These are phyloP conservation scores for Actinernus sp. DNA, from an alignment of 92 coral and sea anemone species.

Conservation along the genomic window DNA sequence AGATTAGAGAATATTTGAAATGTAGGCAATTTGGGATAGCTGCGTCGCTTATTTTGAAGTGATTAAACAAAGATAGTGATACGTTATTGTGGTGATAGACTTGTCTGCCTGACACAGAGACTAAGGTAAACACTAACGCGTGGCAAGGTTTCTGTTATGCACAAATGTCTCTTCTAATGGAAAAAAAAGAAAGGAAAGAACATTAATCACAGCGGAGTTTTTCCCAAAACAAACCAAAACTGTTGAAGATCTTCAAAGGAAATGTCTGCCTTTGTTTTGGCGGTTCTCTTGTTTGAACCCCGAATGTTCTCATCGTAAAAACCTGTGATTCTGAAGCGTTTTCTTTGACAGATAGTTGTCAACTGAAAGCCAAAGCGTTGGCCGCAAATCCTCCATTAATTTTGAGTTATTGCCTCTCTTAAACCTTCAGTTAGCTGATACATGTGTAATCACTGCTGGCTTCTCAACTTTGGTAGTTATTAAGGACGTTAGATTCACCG, in stretches of 20 bases:
- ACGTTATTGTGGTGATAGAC: conserved; percentile 51
- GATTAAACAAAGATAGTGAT: conserved; percentile 77
- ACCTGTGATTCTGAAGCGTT: too few relatives aligned
- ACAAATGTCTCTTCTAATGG: conserved; percentile 20
- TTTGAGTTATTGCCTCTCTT: not conserved
- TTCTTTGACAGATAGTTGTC: not conserved
- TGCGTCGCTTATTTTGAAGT: conserved; percentile 64
- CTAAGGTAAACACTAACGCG: conserved; percentile 81
- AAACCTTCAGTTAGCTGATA: too few relatives aligned
- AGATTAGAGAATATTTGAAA: conserved; percentile 76
- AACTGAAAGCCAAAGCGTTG: not conserved
- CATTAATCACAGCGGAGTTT: not conserved
- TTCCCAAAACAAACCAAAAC: not conserved
- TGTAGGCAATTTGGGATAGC: conserved; percentile 55
- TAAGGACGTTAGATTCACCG: too few relatives aligned
- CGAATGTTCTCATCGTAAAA: too few relatives aligned
- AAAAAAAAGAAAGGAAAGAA: not conserved
- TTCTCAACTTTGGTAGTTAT: too few relatives aligned
- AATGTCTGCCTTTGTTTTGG: conserved; percentile 7
- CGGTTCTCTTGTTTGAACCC: too few relatives aligned
- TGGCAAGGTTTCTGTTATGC: conserved; percentile 22
- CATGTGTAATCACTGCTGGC: too few relatives aligned
- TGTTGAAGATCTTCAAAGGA: not conserved
- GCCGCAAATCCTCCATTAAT: not conserved
- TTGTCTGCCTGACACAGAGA: conserved; percentile 21